Evolutionary conservation across 2,113 vertebrate species (phyloP).

Genomic region (Nestor notabilis): DNA sequence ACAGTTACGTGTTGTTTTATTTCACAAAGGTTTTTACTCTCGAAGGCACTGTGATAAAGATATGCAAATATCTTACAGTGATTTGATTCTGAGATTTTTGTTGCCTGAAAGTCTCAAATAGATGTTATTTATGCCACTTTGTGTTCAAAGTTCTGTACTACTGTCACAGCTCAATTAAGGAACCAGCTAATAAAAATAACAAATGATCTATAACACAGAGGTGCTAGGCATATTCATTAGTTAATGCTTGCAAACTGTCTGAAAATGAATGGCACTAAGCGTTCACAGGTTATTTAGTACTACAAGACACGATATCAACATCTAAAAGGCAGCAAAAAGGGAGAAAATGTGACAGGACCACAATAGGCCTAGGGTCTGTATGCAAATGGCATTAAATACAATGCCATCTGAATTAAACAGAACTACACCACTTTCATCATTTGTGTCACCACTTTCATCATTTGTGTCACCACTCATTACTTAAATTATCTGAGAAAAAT

Average conservation of each 20-base stretch:
- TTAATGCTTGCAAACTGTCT: not conserved
- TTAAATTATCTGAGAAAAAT: constrained; percentile 15
- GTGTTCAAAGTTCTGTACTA: not conserved
- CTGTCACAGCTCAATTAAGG: not conserved
- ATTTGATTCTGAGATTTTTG: not conserved
- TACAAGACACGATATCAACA: not conserved
- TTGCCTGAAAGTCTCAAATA: not conserved
- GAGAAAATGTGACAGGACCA: not conserved
- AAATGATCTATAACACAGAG: not conserved
- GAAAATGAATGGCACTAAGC: not conserved
- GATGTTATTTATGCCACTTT: not conserved
- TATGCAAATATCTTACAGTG: not conserved
- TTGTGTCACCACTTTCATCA: not conserved
- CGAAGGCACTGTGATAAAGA: not conserved
- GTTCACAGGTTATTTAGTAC: not conserved
- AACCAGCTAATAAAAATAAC: not conserved
- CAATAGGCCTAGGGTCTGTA: not conserved
- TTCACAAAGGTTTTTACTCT: not conserved
- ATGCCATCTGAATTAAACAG: not conserved
- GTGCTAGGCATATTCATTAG: not conserved
- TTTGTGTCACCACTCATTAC: not conserved
- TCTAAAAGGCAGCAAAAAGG: not conserved
- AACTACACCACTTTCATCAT: not conserved
- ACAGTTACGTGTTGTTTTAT: not conserved
- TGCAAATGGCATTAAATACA: not conserved